A percentile compares a stretch with the other conserved stretches of the same genome.
Evolutionary conservation across 2,888 invertebrate genomes (phyloP).

Genomic region (Ischnura elegans): DNA sequence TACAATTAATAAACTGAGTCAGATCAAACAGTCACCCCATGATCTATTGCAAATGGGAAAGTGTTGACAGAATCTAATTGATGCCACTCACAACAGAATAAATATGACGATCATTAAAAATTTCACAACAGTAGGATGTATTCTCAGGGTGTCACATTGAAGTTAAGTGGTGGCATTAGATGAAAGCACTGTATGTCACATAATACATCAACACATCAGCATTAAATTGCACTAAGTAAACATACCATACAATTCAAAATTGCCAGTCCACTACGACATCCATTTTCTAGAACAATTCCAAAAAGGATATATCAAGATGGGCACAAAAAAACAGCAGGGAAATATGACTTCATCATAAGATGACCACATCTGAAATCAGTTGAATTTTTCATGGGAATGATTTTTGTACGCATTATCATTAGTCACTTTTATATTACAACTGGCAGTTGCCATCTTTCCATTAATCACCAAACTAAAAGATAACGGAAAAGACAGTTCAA

Average conservation of each 20-base stretch:
- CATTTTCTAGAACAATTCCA: background rate
- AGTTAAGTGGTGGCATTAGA: background rate
- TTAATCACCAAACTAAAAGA: background rate
- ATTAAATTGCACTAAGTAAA: background rate
- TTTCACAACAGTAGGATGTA: background rate
- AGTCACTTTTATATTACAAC: slow-evolving; percentile 34
- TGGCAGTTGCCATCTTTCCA: slow-evolving; percentile 32
- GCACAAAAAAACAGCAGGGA: background rate
- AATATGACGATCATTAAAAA: background rate
- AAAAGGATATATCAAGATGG: background rate
- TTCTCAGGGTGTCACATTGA: background rate
- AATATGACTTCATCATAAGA: background rate
- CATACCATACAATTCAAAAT: background rate
- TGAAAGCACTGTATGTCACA: background rate
- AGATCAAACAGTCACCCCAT: background rate
- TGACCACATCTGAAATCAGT: background rate
- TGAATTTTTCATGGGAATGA: background rate
- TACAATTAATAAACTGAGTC: background rate
- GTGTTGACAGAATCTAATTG: background rate
- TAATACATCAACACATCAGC: background rate
- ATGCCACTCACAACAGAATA: background rate
- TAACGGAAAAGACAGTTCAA: background rate
- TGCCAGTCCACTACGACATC: background rate
- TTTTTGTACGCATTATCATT: background rate
- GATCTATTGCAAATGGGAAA: background rate